Conservation (phyloP, 2,797 vertebrate species). For the Cryptoprocta ferox region DNA sequence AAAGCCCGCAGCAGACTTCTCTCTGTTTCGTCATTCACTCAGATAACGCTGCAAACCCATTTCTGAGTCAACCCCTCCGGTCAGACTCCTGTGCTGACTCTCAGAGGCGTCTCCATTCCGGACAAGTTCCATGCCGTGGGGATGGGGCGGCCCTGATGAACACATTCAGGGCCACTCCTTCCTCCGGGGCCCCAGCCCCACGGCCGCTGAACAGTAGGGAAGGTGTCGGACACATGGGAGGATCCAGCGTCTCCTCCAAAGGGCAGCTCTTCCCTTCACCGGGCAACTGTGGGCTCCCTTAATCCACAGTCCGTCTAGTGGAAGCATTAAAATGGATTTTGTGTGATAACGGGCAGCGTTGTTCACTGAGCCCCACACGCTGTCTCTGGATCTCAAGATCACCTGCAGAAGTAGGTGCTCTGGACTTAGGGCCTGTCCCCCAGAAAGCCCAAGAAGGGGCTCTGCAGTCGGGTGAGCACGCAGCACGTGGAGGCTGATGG, state of each 20-base stretch:
- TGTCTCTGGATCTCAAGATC: neutral
- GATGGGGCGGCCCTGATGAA: fast-evolving
- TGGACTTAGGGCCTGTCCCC: neutral
- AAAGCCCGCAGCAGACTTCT: neutral
- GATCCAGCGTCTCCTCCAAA: neutral
- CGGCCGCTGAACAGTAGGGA: fast-evolving
- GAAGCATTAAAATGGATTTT: neutral
- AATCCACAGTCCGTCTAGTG: neutral
- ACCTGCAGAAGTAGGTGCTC: neutral
- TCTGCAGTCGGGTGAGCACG: fast-evolving
- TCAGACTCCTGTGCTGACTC: neutral
- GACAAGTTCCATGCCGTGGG: neutral
- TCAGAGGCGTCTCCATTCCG: too few relatives aligned
- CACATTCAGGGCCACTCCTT: neutral
- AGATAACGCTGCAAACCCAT: too few relatives aligned
- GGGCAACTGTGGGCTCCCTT: neutral
- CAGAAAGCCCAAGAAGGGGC: neutral
- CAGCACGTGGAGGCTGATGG: fast-evolving
- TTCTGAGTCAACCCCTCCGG: neutral
- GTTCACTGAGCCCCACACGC: neutral
- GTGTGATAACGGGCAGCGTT: fast-evolving
- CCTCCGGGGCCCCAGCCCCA: too few relatives aligned
- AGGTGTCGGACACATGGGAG: neutral
- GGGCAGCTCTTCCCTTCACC: neutral
- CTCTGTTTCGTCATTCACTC: neutral